phyloP scores from a whole-genome alignment of 2,888 invertebrate genomes.

The Linyphia triangularis region DNA sequence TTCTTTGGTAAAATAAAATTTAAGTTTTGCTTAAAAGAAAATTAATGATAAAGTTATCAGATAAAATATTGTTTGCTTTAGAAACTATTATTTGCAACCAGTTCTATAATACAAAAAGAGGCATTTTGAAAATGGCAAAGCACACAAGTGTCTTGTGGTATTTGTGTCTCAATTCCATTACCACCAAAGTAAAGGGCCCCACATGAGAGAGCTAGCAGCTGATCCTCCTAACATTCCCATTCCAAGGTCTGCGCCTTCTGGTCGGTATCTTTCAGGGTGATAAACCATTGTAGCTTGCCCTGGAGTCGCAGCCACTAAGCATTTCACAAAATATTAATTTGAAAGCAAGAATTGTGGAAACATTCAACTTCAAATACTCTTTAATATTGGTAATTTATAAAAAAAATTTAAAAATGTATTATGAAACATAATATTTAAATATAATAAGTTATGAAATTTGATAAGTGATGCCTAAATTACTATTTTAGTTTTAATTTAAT shows the following conservation, averaged over 20 bases:
- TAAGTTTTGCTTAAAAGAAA: neutral
- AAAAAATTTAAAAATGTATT: too few species aligned
- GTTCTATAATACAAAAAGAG: slow-evolving; percentile 34
- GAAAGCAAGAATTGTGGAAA: neutral
- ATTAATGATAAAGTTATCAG: neutral
- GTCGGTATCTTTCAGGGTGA: slow-evolving; percentile 72
- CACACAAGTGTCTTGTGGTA: neutral
- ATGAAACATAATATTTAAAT: too few species aligned
- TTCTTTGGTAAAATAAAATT: too few species aligned
- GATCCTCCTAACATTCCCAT: slow-evolving; percentile 78
- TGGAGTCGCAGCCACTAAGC: slow-evolving; percentile 62
- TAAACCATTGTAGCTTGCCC: slow-evolving; percentile 68
- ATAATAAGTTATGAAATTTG: too few species aligned
- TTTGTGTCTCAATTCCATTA: slow-evolving; percentile 42
- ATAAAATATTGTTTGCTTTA: neutral
- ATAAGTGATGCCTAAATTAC: too few species aligned
- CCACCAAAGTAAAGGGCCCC: slow-evolving; percentile 78
- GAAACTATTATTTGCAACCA: neutral
- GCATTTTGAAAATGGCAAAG: slow-evolving; percentile 42
- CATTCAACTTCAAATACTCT: neutral
- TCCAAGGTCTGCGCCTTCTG: slow-evolving; percentile 77
- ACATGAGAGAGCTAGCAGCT: slow-evolving; percentile 78
- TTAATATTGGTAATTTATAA: neutral
- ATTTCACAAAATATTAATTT: neutral
- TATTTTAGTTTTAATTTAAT: too few species aligned